phyloP scores from a whole-genome alignment of 2,888 invertebrate genomes.

The Drosophila meridionalis region DNA sequence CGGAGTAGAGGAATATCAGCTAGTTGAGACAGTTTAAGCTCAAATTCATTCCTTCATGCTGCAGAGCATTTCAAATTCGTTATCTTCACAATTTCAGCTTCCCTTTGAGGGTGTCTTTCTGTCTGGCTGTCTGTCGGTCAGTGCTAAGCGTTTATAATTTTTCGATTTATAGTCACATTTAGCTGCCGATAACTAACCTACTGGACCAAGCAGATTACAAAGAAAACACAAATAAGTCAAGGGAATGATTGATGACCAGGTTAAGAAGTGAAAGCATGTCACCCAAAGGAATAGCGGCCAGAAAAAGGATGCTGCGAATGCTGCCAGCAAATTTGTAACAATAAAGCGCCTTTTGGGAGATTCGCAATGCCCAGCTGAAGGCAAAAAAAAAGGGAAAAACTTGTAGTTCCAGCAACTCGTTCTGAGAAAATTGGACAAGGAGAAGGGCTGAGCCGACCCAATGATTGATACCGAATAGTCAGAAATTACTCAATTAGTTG shows the following conservation, averaged over 20 bases:
- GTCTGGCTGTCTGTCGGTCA: constrained; percentile 47
- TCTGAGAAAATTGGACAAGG: constrained; percentile 7
- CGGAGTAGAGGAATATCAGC: neutral
- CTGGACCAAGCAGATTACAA: constrained; percentile 46
- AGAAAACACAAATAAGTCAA: constrained; percentile 66
- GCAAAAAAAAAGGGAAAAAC: constrained; percentile 31
- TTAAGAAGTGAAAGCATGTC: constrained; percentile 66
- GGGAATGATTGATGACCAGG: constrained; percentile 79
- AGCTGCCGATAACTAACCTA: constrained; percentile 60
- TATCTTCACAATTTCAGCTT: neutral
- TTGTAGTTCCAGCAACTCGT: constrained; percentile 41
- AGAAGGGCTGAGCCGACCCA: constrained; percentile 29
- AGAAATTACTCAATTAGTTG: constrained; percentile 80
- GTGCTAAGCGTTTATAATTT: constrained; percentile 82
- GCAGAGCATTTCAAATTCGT: constrained; percentile 25
- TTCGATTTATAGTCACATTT: constrained; percentile 84
- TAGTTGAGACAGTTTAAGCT: neutral
- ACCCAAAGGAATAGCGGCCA: constrained; percentile 68
- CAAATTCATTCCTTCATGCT: too few relatives aligned
- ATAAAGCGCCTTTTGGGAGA: constrained; percentile 75
- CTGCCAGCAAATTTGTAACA: constrained; percentile 74
- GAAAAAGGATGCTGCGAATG: constrained; percentile 53
- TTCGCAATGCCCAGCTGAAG: constrained; percentile 73
- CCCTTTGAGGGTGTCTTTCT: constrained; percentile 35
- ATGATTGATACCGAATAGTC: constrained; percentile 69